Percentiles rank a stretch among this genome's conserved stretches.
Conservation (phyloP, 2,888 invertebrate genomes). For the Pandemis cinnamomeana region DNA sequence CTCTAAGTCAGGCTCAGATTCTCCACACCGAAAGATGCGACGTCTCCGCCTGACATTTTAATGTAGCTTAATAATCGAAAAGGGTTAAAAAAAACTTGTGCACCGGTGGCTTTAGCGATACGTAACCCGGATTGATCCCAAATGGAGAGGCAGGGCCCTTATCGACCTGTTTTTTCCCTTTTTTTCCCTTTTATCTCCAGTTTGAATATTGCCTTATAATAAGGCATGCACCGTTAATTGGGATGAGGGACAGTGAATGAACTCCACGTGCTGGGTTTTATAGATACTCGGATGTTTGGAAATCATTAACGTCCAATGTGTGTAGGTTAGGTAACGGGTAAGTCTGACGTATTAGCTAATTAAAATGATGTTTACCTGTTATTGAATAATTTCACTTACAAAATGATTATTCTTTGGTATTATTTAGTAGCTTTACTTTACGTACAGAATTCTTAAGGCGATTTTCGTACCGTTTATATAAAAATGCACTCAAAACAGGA, state of each 20-base stretch:
- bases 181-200: slow-evolving; percentile 60
- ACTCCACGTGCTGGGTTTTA: slow-evolving; percentile 63
- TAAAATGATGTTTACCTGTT: background rate
- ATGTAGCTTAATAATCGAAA: slow-evolving; percentile 82
- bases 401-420: no score
- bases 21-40: slow-evolving; percentile 56
- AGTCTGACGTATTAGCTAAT: background rate
- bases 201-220: slow-evolving; percentile 79
- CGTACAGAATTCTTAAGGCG: no score
- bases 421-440: no score
- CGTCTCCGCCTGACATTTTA: slow-evolving; percentile 73
- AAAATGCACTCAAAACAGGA: no score
- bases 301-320: slow-evolving; percentile 1
- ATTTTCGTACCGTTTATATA: no score
- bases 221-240: slow-evolving; percentile 71
- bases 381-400: background rate
- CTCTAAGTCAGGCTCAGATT: slow-evolving; percentile 3
- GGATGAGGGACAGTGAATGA: slow-evolving; percentile 58
- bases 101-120: slow-evolving; percentile 80
- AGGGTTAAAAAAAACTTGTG: slow-evolving; percentile 67
- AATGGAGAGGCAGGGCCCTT: slow-evolving; percentile 59
- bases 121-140: slow-evolving; percentile 74
- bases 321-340: background rate
- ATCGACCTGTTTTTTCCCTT: slow-evolving; percentile 64
- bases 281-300: slow-evolving; percentile 37